Evolutionary conservation across 2,797 vertebrate genomes (phyloP).

Genomic region (Tragelaphus oryx): DNA sequence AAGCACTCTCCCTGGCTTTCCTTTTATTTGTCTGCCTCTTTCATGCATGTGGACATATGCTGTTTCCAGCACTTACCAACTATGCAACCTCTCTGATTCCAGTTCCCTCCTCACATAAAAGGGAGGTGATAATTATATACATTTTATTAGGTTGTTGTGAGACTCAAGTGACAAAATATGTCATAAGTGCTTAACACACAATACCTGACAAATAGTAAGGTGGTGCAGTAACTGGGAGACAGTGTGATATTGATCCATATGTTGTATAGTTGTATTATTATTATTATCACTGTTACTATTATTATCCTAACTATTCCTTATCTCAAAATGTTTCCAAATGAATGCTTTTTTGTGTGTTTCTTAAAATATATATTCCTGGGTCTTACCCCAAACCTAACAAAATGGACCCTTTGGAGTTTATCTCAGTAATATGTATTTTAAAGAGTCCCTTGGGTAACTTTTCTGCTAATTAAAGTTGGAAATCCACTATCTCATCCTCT

Average conservation of each 20-base stretch:
- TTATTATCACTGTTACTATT: background rate
- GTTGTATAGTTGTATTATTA: background rate
- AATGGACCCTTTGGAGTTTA: background rate
- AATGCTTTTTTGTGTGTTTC: background rate
- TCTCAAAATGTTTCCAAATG: background rate
- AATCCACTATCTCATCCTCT: background rate
- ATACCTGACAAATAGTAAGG: background rate
- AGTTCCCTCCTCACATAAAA: background rate
- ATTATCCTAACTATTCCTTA: background rate
- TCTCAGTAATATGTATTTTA: background rate
- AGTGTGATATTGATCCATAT: background rate
- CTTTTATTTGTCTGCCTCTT: background rate
- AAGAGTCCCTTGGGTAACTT: background rate
- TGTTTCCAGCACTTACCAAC: background rate
- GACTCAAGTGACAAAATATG: background rate
- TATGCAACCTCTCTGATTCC: background rate
- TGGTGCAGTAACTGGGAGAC: background rate
- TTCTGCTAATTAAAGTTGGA: background rate
- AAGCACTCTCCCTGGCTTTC: background rate
- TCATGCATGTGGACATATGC: background rate
- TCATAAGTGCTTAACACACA: background rate
- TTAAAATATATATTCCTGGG: background rate
- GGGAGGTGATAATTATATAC: background rate
- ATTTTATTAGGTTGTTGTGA: background rate
- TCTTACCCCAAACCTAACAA: background rate